A percentile compares a stretch with the other conserved stretches of the same genome.
phyloP scores from a whole-genome alignment of 1,140 invertebrate genomes.

The Panonychus citri region DNA sequence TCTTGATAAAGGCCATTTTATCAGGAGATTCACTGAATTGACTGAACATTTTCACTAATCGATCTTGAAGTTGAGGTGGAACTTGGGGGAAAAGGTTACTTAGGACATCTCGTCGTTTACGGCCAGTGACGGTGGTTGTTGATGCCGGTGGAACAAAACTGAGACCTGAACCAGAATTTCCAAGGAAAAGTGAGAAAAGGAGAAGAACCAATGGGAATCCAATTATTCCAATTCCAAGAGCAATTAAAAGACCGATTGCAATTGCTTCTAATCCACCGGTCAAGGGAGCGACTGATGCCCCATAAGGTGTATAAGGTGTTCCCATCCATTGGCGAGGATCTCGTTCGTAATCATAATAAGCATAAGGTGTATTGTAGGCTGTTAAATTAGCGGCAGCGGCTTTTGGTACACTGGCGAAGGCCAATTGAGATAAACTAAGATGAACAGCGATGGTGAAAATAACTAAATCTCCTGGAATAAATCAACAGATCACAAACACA shows the following conservation, averaged over 20 bases:
- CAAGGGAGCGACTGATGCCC: neutral
- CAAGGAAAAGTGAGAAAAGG: neutral
- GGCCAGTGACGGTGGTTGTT: constrained; percentile 5
- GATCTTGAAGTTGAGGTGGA: neutral
- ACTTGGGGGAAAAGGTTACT: neutral
- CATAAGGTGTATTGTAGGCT: neutral
- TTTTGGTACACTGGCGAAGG: neutral
- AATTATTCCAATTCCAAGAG: constrained; percentile 4
- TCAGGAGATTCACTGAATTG: neutral
- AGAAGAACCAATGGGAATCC: constrained; percentile 7
- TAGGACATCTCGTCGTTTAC: neutral
- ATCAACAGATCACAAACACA: too few relatives aligned
- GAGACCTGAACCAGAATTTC: neutral
- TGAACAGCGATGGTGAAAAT: too few relatives aligned
- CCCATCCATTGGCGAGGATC: constrained; percentile 3
- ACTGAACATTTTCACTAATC: neutral
- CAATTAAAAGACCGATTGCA: constrained; percentile 1
- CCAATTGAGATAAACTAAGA: too few relatives aligned
- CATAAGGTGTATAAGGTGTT: neutral
- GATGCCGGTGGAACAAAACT: constrained; percentile 9
- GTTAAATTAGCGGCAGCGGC: neutral
- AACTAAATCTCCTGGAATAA: too few relatives aligned
- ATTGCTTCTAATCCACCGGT: constrained; percentile 5
- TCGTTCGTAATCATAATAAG: neutral
- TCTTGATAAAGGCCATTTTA: neutral